phyloP scores from a whole-genome alignment of 2,797 vertebrate species.

The Tarsius wallacei region DNA sequence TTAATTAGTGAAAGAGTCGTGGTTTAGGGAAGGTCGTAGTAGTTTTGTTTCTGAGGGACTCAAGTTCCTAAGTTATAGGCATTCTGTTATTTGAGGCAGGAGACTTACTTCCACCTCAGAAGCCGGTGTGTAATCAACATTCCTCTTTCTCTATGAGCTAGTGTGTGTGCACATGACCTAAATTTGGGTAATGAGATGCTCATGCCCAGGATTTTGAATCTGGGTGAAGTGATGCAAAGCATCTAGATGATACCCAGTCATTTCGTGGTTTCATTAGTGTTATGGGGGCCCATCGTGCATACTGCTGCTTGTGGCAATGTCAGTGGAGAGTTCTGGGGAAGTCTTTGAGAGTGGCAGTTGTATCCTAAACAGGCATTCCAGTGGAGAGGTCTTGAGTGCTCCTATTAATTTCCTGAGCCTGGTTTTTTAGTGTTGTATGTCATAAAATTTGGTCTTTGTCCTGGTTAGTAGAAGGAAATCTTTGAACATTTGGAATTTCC shows the following conservation, averaged over 20 bases:
- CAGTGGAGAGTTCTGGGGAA: not conserved
- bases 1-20: slow-evolving; percentile 2
- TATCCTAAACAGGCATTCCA: not conserved
- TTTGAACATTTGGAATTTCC: not conserved
- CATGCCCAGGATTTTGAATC: not conserved
- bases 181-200: not conserved
- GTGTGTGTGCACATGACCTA: not conserved
- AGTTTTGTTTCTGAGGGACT: not conserved
- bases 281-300: too few species aligned
- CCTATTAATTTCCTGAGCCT: not conserved
- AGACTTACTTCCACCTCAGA: not conserved
- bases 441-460: not conserved
- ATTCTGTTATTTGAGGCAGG: slow-evolving; percentile 29
- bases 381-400: not conserved
- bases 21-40: not conserved
- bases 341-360: not conserved
- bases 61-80: not conserved
- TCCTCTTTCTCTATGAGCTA: not conserved
- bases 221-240: not conserved
- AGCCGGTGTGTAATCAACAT: not conserved
- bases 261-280: not conserved
- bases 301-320: not conserved
- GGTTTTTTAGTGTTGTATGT: slow-evolving; percentile 8
- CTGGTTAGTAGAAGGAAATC: not conserved
- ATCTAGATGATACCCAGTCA: not conserved